Evolutionary conservation across 1,140 invertebrate species (phyloP), one percentile per base, ranked within the genome.

Genomic region (Akabosia matsudoensis): DNA sequence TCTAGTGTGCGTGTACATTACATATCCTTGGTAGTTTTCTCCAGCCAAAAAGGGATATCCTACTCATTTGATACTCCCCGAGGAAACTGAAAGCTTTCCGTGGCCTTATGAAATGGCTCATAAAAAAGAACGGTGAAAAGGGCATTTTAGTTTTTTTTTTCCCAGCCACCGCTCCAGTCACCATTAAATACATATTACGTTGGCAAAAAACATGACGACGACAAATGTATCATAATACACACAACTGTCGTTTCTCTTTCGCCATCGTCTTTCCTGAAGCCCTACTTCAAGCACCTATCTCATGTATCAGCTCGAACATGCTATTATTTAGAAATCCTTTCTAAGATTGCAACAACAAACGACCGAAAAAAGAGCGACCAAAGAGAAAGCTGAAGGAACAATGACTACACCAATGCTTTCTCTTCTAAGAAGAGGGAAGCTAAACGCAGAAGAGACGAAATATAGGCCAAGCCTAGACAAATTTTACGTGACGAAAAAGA

Each of bases 51-150:
- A n/a, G n/a, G n/a, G n/a, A n/a, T n/a, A 67, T 67, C 61, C 61
- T 67, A 67, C 22, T 67, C 61, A 67, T 67, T 67, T 67, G 61
- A 67, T 67, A 67, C 61, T 67, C 61, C 61, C 61, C 14, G 24
- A 67, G 61, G 61, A 67, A 67, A 67, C 61, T 67, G 28, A 67
- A 67, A 67, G 61, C 61, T 67, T n/a, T n/a, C n/a, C n/a, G n/a
- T 7, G 28, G 61, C 61, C 61, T 67, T 67, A 67, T 67, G 61
- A 67, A 67, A 67, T 67, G 61, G 61, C 61, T 67, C 61, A 67
- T 67, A 67, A 67, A 67, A 67, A 67, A 1, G 14, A 13, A 13
- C 4, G 3, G 10, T 16, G n/a, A n/a, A n/a, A n/a, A 56, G 54
- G 22, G 54, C 54, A 56, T 56, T 56, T 18, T 56, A 13, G 7